Conservation (phyloP, 53 echinoderm and acorn worm species). For the Glandiceps talaboti region DNA sequence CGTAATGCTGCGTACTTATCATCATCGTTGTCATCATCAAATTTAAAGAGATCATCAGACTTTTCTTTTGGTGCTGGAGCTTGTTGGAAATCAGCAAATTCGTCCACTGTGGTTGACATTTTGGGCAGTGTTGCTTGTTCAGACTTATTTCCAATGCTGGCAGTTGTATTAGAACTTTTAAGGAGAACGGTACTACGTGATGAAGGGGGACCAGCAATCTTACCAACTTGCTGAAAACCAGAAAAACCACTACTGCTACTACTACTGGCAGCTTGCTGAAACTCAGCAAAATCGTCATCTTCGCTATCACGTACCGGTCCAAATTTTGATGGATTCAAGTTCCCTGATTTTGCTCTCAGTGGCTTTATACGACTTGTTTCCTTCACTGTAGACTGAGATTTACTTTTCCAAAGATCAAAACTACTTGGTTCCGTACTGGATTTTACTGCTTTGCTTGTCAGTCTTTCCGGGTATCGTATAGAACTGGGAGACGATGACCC, state of each 20-base stretch:
- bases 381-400: background rate
- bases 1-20: conserved; percentile 70
- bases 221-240: background rate
- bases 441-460: background rate
- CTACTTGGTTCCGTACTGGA: background rate
- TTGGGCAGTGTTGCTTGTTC: background rate
- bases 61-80: background rate
- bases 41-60: background rate
- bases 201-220: background rate
- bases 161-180: too few relatives aligned
- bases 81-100: conserved; percentile 64
- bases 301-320: background rate
- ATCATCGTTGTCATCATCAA: conserved; percentile 1
- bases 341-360: background rate
- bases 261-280: background rate
- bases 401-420: background rate
- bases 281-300: background rate
- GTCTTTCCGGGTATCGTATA: background rate
- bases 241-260: too few relatives aligned
- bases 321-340: background rate
- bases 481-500: background rate
- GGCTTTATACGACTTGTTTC: background rate
- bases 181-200: too few relatives aligned
- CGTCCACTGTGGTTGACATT: conserved; percentile 16
- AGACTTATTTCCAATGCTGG: too few relatives aligned